Evolutionary conservation across 2,888 invertebrate species (phyloP), one percentile per base, ranked within the genome.

Genomic region (Chrysomela aeneicollis): DNA sequence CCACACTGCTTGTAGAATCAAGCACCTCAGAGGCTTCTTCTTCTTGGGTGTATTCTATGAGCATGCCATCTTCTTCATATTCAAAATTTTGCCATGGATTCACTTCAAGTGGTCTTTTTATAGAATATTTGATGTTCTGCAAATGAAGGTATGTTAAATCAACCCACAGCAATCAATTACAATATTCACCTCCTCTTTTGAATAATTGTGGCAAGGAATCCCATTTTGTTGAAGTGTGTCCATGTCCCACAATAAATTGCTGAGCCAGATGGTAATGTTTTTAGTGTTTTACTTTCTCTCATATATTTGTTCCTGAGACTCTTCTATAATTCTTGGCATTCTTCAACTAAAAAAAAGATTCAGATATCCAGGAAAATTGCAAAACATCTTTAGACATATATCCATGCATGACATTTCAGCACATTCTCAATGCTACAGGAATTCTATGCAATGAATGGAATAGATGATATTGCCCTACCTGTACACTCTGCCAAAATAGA

Each of bases 191-290:
- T 51, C 22, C 51, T 51, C 3, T 9, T 51, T 17, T 51, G 51
- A 51, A 51, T 26, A 51, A 22, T 22, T n/a, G 19, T 22, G 26
- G 51, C 21, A 8, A 51, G 17, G 22, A 51, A 51, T n/a, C 21
- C 30, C 51, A 51, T 51, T 51, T 51, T 51, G n/a, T n/a, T n/a
- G n/a, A n/a, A n/a, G n/a, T n/a, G n/a, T n/a, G 8, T 51, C 51
- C 51, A 51, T 15, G 51, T 22, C 15, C 51, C 51, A 9, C 21
- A 19, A 26, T 51, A 51, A 21, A 9, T 1, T 26, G 51, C 22
- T 2, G 30, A 51, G 15, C 51, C 51, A 19, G 51, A 51, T 22
- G 51, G 51, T 1, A 51, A 17, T 22, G 51, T n/a, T 51, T n/a
- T 19, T 26, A 22, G 22, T 21, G n/a, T 51, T 22, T 51, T 51